Base-by-base conservation (phyloP, 2,113 vertebrate genomes). In the Leptosomus discolor region DNA sequence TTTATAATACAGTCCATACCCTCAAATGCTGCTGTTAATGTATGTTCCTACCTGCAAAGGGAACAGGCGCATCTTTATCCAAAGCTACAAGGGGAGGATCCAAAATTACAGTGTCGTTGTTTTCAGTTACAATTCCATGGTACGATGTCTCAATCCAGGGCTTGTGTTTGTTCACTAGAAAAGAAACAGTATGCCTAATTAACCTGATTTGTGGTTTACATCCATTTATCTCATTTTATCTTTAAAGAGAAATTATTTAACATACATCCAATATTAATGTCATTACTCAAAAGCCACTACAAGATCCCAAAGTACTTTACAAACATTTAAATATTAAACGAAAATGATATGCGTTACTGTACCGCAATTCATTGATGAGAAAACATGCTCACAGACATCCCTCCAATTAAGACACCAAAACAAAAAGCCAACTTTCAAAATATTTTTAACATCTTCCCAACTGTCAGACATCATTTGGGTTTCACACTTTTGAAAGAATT, bases 71-170 rank as follows among this genome's bases (percentile, higher is more conserved):
- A 34, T 99, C 99, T 94, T 99, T 99, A 96, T 99, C 99, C 97
- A 99, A 97, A 74, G 99, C 99, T 82, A 99, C 99, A 68, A 99
- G 98, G 2, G 99, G 99, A 85, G 99, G 99, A 94, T 99, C 99
- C 95, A 99, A 96, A 95, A 99, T 99, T 69, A 99, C 99, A 6
- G 99, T 98, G 77, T 99, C 99, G 1, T 99, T 99, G 97, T 99
- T 99, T 97, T 99, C 99, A 12, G 99, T 99, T 97, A 99, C 99
- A 95, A 99, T 98, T 76, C 99, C 99, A 7, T 99, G 99, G 95
- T 99, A 99, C 0, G 99, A 99, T 0, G 99, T 99, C 98, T 99
- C 99, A 63, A 99, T 99, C 99, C 99, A 99, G 8, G 99, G 99
- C 88, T 99, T 99, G 97, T 99, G 99, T 93, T 99, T 99, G 95